Evolutionary conservation across 1,140 invertebrate genomes (phyloP), one percentile per base, ranked within the genome.

Genomic region (Lutraria rhynchaena): DNA sequence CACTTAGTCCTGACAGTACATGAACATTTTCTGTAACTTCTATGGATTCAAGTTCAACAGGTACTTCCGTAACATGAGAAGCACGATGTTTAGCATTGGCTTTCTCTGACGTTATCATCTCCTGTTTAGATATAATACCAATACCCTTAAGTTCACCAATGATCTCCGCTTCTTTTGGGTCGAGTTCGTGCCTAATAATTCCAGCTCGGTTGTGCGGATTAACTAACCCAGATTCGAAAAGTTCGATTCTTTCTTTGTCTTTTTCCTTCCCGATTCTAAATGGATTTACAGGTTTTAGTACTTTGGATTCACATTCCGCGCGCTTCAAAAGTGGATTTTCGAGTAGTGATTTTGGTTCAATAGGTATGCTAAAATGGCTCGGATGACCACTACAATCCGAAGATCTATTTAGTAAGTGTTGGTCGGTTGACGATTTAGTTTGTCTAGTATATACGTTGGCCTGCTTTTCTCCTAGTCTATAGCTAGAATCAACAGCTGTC

Each of bases 311-410:
- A 1, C 63, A 22, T 15, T 67, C 63, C 1, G 44, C 63, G 17
- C 41, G 63, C 27, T 67, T 67, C 9, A 67, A 31, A 4, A 67
- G 27, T 17, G 63, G 41, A 29, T 67, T 67, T 67, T 67, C 63
- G 1, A 67, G 44, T 24, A 67, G n/a, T 4, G 63, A 67, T 15
- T 27, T 31, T 24, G 44, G 29, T 67, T 41, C 37, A 7, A 41
- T 41, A 5, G 5, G 37, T 41, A 41, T 41, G 15, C 5, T 41
- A 41, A 41, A 41, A 7, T 41, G 5, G 37, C 37, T 41, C 5
- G 37, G 37, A 41, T 41, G 37, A 7, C 37, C 37, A 15, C 37
- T 41, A 15, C 37, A 41, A 7, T 5, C 5, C 5, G 37, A 46
- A 4, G 61, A 65, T n/a, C 24, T 33, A 46, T 41, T 65, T 24